Conservation (phyloP, 2,888 invertebrate genomes). For the Aspidiotus rigidus region DNA sequence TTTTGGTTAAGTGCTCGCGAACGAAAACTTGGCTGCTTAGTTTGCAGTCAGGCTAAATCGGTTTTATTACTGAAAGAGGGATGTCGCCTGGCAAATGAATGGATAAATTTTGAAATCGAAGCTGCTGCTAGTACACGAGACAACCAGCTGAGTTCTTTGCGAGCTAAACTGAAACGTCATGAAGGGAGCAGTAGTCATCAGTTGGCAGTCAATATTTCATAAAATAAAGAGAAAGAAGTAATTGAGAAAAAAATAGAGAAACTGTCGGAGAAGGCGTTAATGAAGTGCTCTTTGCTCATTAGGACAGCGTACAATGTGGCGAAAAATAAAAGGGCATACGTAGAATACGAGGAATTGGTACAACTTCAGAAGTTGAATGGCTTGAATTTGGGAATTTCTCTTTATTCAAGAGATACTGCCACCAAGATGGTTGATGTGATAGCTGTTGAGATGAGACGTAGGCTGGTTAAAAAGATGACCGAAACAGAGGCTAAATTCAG, state of each 20-base stretch:
- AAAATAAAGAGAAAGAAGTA: background rate
- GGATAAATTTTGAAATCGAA: background rate
- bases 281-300: background rate
- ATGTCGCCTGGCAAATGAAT: background rate
- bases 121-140: background rate
- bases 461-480: background rate
- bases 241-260: background rate
- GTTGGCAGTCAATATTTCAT: background rate
- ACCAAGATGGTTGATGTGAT: background rate
- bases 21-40: background rate
- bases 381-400: background rate
- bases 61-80: background rate
- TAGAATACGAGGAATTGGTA: background rate
- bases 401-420: background rate
- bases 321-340: background rate
- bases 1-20: background rate
- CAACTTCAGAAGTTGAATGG: background rate
- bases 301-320: background rate
- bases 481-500: background rate
- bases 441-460: background rate
- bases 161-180: background rate
- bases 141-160: slow-evolving; percentile 1
- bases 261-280: background rate
- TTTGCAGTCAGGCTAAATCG: background rate
- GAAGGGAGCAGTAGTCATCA: background rate